Evolutionary conservation across 53 echinoderm and acorn worm genomes (phyloP).

Genomic region (Mesocentrotus franciscanus): DNA sequence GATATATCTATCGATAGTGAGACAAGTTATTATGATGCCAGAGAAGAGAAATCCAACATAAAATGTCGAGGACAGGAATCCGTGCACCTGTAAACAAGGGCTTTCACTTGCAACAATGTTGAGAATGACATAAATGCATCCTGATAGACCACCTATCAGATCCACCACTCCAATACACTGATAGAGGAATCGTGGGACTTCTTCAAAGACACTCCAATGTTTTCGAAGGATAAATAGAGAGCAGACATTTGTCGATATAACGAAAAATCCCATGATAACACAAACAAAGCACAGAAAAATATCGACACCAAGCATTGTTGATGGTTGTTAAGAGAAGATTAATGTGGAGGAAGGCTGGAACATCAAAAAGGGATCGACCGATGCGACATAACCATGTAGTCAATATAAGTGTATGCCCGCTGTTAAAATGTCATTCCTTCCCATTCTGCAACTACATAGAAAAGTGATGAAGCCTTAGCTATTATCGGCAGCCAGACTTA

Average conservation of each 20-base stretch:
- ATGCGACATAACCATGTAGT: too few relatives aligned
- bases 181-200: neutral
- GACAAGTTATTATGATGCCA: neutral
- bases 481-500: too few relatives aligned
- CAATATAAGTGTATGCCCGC: too few relatives aligned
- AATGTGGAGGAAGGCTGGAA: too few relatives aligned
- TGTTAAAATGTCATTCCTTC: too few relatives aligned
- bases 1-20: conserved; percentile 35
- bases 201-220: too few relatives aligned
- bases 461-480: too few relatives aligned
- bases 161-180: neutral
- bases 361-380: too few relatives aligned
- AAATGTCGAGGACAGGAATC: neutral
- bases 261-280: neutral
- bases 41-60: neutral
- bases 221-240: neutral
- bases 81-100: neutral
- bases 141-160: neutral
- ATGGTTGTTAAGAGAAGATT: too few relatives aligned
- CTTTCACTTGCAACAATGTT: neutral
- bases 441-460: too few relatives aligned
- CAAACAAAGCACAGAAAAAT: neutral
- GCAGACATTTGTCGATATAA: neutral
- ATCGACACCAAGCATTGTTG: neutral
- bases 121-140: neutral